Conservation (phyloP, 2,888 invertebrate species). For the Agrotis ipsilon region DNA sequence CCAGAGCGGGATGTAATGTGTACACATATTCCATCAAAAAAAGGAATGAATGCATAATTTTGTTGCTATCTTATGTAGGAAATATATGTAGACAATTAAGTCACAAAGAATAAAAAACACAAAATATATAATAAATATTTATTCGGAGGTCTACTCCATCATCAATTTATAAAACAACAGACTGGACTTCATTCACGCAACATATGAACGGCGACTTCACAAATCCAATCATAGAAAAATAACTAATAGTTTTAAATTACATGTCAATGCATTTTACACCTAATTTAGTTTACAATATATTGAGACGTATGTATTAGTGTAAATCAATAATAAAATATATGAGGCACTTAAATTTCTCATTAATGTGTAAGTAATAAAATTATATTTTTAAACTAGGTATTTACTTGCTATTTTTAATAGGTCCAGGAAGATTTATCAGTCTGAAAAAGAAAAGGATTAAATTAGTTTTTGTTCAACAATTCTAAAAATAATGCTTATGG, state of each 20-base stretch:
- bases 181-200: slow-evolving; percentile 57
- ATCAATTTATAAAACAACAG: slow-evolving; percentile 70
- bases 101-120: no score
- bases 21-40: no score
- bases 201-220: slow-evolving; percentile 53
- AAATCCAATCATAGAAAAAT: slow-evolving; percentile 56
- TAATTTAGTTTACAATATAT: slow-evolving; percentile 67
- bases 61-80: no score
- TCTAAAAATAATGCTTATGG: no score
- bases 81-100: no score
- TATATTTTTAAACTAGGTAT: slow-evolving; percentile 29
- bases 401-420: slow-evolving; percentile 53
- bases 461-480: slow-evolving; percentile 5
- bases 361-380: slow-evolving; percentile 36
- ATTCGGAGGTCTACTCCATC: slow-evolving; percentile 79
- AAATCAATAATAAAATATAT: slow-evolving; percentile 32
- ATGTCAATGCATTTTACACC: slow-evolving; percentile 66
- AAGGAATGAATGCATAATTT: no score
- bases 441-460: slow-evolving; percentile 72
- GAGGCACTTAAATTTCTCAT: slow-evolving; percentile 54
- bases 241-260: slow-evolving; percentile 54
- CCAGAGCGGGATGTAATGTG: no score
- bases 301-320: slow-evolving; percentile 14
- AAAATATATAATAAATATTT: slow-evolving; percentile 74
- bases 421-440: slow-evolving; percentile 70